A percentile compares a stretch with the other conserved stretches of the same genome.
Evolutionary conservation across 2,888 invertebrate genomes (phyloP).

Genomic region (Stenolophus ochropezus): DNA sequence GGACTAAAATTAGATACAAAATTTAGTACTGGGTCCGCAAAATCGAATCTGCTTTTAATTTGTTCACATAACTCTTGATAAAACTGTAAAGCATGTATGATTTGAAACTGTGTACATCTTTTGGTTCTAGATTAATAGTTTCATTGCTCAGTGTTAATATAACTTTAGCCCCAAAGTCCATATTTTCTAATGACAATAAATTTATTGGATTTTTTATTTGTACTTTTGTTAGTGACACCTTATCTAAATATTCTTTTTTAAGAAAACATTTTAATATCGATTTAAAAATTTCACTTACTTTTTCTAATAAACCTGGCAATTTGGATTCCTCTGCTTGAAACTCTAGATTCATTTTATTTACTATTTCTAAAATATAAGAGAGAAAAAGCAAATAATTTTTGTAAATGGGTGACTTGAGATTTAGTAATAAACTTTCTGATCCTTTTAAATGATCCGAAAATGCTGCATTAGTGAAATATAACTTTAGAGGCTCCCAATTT

Average conservation of each 20-base stretch:
- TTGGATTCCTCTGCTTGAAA: slow-evolving; percentile 55
- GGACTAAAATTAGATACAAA: not conserved
- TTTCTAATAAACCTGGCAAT: not conserved
- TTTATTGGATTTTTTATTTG: not conserved
- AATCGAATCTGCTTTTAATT: not conserved
- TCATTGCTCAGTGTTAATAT: not conserved
- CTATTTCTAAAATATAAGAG: slow-evolving; percentile 59
- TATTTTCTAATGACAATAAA: not conserved
- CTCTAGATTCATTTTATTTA: slow-evolving; percentile 62
- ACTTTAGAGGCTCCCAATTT: slow-evolving; percentile 47
- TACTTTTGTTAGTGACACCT: not conserved
- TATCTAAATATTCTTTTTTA: not conserved
- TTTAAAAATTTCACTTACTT: not conserved
- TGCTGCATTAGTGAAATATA: slow-evolving; percentile 58
- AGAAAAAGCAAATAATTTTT: slow-evolving; percentile 60
- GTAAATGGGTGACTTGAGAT: slow-evolving; percentile 55
- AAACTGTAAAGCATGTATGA: not conserved
- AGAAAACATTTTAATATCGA: not conserved
- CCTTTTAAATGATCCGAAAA: slow-evolving; percentile 50
- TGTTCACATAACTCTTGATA: not conserved
- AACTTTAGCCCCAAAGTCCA: not conserved
- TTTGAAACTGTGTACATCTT: not conserved
- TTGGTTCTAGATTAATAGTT: not conserved
- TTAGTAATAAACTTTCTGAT: slow-evolving; percentile 55
- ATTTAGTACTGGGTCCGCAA: not conserved